Evolutionary conservation across 2,113 vertebrate genomes (phyloP), one percentile per base, ranked within the genome.

Genomic region (Tupaia chinensis): DNA sequence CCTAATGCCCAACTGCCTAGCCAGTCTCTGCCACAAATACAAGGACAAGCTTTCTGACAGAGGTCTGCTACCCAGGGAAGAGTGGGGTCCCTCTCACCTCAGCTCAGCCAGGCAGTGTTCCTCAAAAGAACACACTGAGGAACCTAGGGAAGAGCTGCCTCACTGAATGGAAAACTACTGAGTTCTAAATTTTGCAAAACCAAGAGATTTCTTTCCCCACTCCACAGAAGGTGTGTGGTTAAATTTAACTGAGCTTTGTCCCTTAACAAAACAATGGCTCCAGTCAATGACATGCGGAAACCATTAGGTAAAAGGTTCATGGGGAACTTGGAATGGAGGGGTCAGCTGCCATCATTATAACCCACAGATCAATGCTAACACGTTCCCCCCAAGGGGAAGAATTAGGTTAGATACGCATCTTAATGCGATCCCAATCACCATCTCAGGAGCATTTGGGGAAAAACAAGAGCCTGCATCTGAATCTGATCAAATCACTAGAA

Each of bases 161-260:
- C 19, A 58, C 5, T 22, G 69, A 72, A 44, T 44, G 20, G 11
- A 72, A 68, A 87, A 44, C 0, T 72, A 82, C 63, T 4, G 13
- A 87, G n/a, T 54, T 87, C 29, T 77, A 23, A 86, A 77, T 60
- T 60, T 85, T 88, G 44, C 53, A 89, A 87, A 93, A 70, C 14
- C 11, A 27, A 58, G 68, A 34, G 3, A 27, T 66, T 86, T 66
- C 25, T 54, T 82, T 77, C 12, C 20, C 25, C 0, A 27, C 0
- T 69, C 44, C 22, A 79, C 2, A 77, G 22, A 65, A 16, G 29
- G 9, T 7, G 5, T 85, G 15, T 70, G 63, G 58, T 88, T 95
- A 73, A 61, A 63, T 65, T 80, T 96, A 60, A 56, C 69, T 65
- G 77, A 74, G 11, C 12, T 8, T 15, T 79, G 65, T 25, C 22